Evolutionary conservation across 2,888 invertebrate species (phyloP).

Genomic region (Priocnemis perturbator): DNA sequence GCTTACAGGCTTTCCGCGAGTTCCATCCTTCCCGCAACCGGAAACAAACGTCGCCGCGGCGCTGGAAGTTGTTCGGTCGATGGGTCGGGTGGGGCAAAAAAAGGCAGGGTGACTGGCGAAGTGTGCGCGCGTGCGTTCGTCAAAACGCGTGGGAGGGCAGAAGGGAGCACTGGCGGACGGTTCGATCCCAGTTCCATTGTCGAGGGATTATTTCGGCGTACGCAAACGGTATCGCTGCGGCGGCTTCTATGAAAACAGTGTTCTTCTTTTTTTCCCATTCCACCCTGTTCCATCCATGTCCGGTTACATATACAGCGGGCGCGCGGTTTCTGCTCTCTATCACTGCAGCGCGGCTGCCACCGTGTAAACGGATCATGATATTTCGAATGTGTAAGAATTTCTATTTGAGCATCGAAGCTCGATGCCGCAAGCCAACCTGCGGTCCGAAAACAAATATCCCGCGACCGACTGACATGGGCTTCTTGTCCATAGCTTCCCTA

Average conservation of each 20-base stretch:
- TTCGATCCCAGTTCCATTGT: constrained; percentile 23
- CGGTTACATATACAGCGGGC: too few species aligned
- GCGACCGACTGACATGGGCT: too few species aligned
- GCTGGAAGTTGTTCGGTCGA: too few species aligned
- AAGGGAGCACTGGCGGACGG: neutral
- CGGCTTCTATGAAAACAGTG: constrained; percentile 12
- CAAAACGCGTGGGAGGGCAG: too few species aligned
- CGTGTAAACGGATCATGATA: constrained; percentile 36
- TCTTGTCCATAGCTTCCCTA: too few species aligned
- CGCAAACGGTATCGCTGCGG: constrained; percentile 8
- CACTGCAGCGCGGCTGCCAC: constrained; percentile 1
- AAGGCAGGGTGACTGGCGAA: too few species aligned
- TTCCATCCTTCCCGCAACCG: too few species aligned
- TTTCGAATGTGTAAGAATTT: constrained; percentile 36
- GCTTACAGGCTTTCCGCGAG: too few species aligned
- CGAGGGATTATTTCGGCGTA: constrained; percentile 29
- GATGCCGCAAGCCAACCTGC: too few species aligned
- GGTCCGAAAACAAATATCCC: too few species aligned
- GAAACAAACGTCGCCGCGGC: neutral
- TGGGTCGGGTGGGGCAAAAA: constrained; percentile 17
- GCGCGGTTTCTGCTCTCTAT: too few species aligned
- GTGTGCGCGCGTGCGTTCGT: constrained; percentile 2
- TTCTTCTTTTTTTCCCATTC: constrained; percentile 5
- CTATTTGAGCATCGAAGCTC: constrained; percentile 31
- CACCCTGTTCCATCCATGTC: too few species aligned